Evolutionary conservation across 2,113 vertebrate genomes (phyloP), one percentile per base, ranked within the genome.

Genomic region (Pseudorectes ferrugineus): DNA sequence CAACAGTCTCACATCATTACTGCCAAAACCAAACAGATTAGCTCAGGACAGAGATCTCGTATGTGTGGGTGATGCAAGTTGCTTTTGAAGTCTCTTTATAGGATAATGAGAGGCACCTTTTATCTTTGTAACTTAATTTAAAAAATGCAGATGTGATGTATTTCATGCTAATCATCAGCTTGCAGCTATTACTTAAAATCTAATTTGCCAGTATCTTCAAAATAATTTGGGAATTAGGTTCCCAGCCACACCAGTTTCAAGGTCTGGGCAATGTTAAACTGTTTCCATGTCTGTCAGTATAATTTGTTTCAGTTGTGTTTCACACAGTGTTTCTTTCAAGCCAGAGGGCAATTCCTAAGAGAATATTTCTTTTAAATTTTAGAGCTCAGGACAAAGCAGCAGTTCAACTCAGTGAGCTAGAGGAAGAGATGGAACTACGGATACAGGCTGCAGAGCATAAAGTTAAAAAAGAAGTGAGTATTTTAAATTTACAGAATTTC

Each of bases 351-450:
- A 68, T 73, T 90, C 35, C 19, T 87, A 35, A 91, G 14, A 24
- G 2, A 55, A 2, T 78, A 35, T 75, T 51, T 65, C 15, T 57
- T 96, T 95, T 89, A 65, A 58, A 96, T 97, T 97, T 76, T 96
- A 99, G 99, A 97, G 98, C 98, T n/a, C 99, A 99, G 96, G 99
- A 99, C 96, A 98, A 99, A 97, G 98, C 99, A 2, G 96, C 98
- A 42, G 98, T 99, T 94, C 99, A 99, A 95, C 93, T 99, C 82
- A 98, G 98, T 89, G 99, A 99, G 91, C 96, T 99, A 97, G 99
- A 99, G 91, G 99, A 99, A 59, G 99, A 99, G 95, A 99, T 99
- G 99, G 99, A 99, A 79, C 99, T 99, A 40, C 98, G 99, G 31
- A 99, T 99, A 94, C 98, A 99, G 28, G 97, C 98, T 63, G 97